A percentile compares a stretch with the other conserved stretches of the same genome.
These are phyloP conservation scores for Muscicapa adusta DNA, from an alignment of 2,113 vertebrate genomes.

Conservation along the genomic window DNA sequence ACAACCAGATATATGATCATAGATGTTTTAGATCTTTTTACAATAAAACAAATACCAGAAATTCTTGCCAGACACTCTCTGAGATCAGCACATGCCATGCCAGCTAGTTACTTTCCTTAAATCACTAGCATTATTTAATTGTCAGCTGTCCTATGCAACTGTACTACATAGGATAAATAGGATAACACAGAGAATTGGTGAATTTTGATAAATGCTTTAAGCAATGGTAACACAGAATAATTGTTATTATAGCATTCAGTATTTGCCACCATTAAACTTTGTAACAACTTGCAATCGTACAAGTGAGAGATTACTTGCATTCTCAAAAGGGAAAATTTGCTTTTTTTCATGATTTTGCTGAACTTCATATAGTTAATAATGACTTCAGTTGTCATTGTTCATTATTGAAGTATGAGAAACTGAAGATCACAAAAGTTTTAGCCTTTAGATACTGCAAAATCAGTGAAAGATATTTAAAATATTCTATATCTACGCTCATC, in stretches of 20 bases:
- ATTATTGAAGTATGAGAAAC: background rate
- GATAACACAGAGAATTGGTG: background rate
- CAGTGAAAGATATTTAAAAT: background rate
- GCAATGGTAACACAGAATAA: background rate
- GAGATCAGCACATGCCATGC: background rate
- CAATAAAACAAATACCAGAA: background rate
- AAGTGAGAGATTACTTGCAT: background rate
- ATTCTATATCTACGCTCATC: background rate
- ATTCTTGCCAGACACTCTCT: background rate
- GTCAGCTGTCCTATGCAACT: background rate
- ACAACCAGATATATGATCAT: background rate
- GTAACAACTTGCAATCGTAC: background rate
- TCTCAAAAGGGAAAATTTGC: background rate
- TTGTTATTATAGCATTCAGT: background rate
- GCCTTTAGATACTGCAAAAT: background rate
- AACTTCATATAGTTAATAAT: background rate
- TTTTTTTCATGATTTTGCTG: background rate
- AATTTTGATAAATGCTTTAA: background rate
- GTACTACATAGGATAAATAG: background rate
- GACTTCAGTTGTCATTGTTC: background rate
- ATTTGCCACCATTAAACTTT: background rate
- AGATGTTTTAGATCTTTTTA: background rate
- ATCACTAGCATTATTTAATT: background rate
- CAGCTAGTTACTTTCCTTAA: background rate
- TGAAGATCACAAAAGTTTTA: background rate